Evolutionary conservation across 1,140 invertebrate genomes (phyloP).

Genomic region (Drosophila nannoptera): DNA sequence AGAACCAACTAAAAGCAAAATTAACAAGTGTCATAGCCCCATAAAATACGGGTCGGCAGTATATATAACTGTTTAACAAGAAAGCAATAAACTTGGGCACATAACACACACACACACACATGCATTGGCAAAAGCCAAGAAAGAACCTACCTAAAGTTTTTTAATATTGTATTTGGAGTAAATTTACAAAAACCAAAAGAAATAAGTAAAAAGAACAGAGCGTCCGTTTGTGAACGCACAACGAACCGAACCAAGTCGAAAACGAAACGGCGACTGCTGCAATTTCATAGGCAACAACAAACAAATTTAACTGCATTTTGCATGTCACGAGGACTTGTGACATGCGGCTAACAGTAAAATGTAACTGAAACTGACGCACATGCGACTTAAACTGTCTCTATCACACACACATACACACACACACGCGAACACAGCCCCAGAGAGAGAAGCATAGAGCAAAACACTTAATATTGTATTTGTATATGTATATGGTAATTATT

Average conservation of each 20-base stretch:
- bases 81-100: slow-evolving; percentile 42
- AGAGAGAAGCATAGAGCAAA: not conserved
- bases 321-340: slow-evolving; percentile 18
- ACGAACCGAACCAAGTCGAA: slow-evolving; percentile 8
- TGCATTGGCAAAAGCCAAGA: slow-evolving; percentile 27
- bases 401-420: slow-evolving; percentile 1
- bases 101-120: slow-evolving; percentile 18
- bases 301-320: slow-evolving; percentile 43
- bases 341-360: slow-evolving; percentile 24
- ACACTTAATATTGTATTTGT: slow-evolving; percentile 25
- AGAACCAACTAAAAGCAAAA: not conserved
- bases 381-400: slow-evolving; percentile 19
- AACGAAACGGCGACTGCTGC: slow-evolving; percentile 8
- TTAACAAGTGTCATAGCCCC: slow-evolving; percentile 36
- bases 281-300: slow-evolving; percentile 1
- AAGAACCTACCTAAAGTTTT: slow-evolving; percentile 73
- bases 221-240: slow-evolving; percentile 33
- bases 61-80: slow-evolving; percentile 10
- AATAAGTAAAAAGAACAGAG: slow-evolving; percentile 4
- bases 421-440: too few relatives aligned
- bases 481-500: slow-evolving; percentile 30
- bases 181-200: slow-evolving; percentile 33
- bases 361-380: slow-evolving; percentile 35
- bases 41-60: slow-evolving; percentile 1
- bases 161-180: slow-evolving; percentile 44